Percentiles rank a stretch among this genome's conserved stretches.
Evolutionary conservation across 2,113 vertebrate genomes (phyloP).

Genomic region (Dicaeum eximium): DNA sequence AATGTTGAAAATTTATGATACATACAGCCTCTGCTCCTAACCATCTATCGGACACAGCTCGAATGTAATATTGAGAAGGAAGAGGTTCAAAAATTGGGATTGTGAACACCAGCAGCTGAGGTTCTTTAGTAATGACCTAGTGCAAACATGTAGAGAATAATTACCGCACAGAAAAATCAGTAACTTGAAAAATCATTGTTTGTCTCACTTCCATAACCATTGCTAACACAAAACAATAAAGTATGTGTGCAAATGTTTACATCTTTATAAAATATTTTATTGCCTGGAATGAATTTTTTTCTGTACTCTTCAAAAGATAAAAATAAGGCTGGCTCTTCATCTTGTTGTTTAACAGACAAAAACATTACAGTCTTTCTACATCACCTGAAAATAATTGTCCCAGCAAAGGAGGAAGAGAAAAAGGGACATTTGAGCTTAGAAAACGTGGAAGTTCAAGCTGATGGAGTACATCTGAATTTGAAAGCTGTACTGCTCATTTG

Average conservation of each 20-base stretch:
- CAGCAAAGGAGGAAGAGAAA: not conserved
- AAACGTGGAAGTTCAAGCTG: not conserved
- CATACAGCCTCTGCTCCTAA: slow-evolving; percentile 93
- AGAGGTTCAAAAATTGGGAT: slow-evolving; percentile 98
- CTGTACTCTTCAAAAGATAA: not conserved
- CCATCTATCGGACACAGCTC: slow-evolving; percentile 94
- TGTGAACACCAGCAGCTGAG: slow-evolving; percentile 91
- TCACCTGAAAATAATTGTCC: not conserved
- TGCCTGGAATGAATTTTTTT: not conserved
- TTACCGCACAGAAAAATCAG: not conserved
- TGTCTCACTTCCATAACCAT: not conserved
- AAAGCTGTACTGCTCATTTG: not conserved
- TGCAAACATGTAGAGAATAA: slow-evolving; percentile 5
- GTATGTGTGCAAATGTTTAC: not conserved
- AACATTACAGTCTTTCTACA: not conserved
- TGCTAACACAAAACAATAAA: not conserved
- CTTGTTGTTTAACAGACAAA: not conserved
- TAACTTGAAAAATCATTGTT: not conserved
- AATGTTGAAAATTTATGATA: slow-evolving; percentile 96
- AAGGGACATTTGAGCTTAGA: not conserved
- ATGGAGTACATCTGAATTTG: not conserved
- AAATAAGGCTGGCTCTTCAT: not conserved
- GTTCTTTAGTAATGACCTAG: slow-evolving; percentile 87
- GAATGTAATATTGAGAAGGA: slow-evolving; percentile 97
- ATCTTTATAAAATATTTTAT: not conserved